phyloP scores from a whole-genome alignment of 1,140 invertebrate species.

The Triops longicaudatus region DNA sequence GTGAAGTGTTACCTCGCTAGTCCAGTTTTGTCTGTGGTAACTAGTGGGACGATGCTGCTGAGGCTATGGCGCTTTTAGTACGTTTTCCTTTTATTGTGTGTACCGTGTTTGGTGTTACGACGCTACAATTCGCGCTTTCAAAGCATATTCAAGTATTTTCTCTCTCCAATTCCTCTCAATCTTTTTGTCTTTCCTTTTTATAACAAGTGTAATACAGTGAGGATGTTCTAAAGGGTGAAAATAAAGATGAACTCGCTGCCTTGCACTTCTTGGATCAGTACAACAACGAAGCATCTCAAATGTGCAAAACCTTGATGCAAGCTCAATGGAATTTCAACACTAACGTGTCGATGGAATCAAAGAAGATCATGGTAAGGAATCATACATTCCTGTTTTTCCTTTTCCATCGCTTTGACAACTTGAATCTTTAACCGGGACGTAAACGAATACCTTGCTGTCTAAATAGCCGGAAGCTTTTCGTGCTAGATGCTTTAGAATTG shows the following conservation, averaged over 20 bases:
- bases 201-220: background rate
- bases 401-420: background rate
- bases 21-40: background rate
- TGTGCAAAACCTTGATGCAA: slow-evolving; percentile 58
- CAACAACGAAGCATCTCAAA: slow-evolving; percentile 57
- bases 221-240: slow-evolving; percentile 48
- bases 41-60: background rate
- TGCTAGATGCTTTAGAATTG: background rate
- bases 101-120: background rate
- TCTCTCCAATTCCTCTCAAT: no score
- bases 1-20: background rate
- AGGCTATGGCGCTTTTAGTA: background rate
- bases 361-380: slow-evolving; percentile 60
- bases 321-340: slow-evolving; percentile 68
- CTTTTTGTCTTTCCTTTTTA: background rate
- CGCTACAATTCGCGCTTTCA: background rate
- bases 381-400: background rate
- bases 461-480: background rate
- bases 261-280: slow-evolving; percentile 61
- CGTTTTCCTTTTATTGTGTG: background rate
- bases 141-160: background rate
- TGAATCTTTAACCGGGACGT: background rate
- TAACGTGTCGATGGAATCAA: slow-evolving; percentile 64
- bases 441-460: background rate
- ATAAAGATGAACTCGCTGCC: slow-evolving; percentile 57